A percentile compares a stretch with the other conserved stretches of the same genome.
Evolutionary conservation across 1,140 invertebrate species (phyloP).

Genomic region (Camponotus floridanus): DNA sequence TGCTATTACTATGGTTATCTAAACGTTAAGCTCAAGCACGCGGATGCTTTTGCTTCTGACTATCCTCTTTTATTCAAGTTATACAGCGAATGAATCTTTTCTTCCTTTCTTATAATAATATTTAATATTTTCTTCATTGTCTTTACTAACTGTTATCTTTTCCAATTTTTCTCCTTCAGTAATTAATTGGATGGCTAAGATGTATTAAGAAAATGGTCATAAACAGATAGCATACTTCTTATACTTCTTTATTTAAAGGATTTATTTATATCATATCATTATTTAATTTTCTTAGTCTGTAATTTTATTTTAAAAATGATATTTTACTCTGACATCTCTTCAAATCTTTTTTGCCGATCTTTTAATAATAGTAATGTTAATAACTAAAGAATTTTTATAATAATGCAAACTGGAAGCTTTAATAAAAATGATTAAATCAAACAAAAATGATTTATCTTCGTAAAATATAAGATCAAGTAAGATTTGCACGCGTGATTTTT

Average conservation of each 20-base stretch:
- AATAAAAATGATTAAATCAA: not conserved
- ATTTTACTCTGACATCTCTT: not conserved
- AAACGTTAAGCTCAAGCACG: not conserved
- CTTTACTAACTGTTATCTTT: not conserved
- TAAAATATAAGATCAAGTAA: not conserved
- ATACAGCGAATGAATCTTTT: not conserved
- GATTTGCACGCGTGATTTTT: not conserved
- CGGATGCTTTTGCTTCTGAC: not conserved
- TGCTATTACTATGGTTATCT: not conserved
- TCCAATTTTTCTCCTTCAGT: not conserved
- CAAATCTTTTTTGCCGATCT: not conserved
- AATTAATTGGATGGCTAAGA: not conserved
- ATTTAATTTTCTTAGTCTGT: not conserved
- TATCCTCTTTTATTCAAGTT: not conserved
- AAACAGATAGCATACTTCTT: not conserved
- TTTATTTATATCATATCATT: not conserved
- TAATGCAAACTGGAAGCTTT: not conserved
- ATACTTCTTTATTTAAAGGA: too few relatives aligned
- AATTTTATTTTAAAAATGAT: not conserved
- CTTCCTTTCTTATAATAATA: not conserved
- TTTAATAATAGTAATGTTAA: slow-evolving; percentile 11
- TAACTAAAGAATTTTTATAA: not conserved
- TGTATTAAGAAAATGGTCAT: not conserved
- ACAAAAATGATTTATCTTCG: not conserved
- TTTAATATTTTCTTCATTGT: slow-evolving; percentile 10